Base-by-base conservation (phyloP, 2,888 invertebrate species). In the Andrena minutula region DNA sequence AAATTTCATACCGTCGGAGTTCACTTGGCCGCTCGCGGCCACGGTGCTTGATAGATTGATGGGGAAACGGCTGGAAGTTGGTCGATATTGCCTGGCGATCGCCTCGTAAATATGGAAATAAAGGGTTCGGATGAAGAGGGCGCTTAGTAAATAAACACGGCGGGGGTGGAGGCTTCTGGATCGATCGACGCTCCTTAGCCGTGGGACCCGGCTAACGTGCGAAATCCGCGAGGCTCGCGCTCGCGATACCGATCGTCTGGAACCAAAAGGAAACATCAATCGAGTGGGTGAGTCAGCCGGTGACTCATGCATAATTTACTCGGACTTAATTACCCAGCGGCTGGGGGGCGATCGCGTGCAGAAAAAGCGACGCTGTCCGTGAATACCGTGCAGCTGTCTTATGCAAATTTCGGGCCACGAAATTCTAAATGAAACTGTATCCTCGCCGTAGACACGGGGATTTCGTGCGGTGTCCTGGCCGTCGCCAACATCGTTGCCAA, bases 251-350 rank as follows among this genome's bases (percentile, higher is more conserved):
- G 74, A 85, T 85, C 80, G 83, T 77, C 83, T 28, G 35, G 23
- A n/a, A n/a, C 28, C 47, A 63, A 58, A 71, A 56, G 35, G 75
- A 65, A 74, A 69, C 75, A 32, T 75, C 77, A 68, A 72, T 49
- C 73, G 4, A 20, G 56, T 56, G 56, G 64, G 71, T 80, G 82
- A 86, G 65, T 85, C 86, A 73, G 16, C 41, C 51, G 26, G 30
- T 78, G 83, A 83, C 72, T 83, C 83, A 80, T 86, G 85, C 79
- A 85, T 86, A 81, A 86, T 86, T 86, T 83, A 86, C 72, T 68
- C 28, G 49, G 58, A 69, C 51, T 85, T 76, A 75, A 86, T 85
- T 84, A 83, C 60, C 65, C 49, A 20, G 60, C 20, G 23, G 35
- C 10, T 4, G 23, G 10, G 32, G 23, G 10, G 32, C 32, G 56